These are phyloP conservation scores for Cynopterus sphinx DNA, from an alignment of 2,797 vertebrate species.

Conservation along the genomic window DNA sequence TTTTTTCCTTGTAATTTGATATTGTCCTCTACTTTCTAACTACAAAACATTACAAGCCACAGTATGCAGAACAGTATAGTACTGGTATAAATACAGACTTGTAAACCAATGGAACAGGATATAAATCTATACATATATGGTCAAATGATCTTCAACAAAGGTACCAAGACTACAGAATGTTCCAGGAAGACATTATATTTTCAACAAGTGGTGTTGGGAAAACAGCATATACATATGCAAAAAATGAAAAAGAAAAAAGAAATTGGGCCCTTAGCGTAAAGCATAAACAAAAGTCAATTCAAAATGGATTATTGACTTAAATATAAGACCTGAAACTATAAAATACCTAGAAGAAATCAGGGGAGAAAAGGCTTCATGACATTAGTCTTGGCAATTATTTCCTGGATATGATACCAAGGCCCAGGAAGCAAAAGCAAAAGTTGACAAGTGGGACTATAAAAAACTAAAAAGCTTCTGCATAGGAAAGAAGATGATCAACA, in stretches of 20 bases:
- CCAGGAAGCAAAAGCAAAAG: neutral
- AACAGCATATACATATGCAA: neutral
- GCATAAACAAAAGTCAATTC: neutral
- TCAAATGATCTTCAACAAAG: neutral
- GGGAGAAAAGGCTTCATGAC: neutral
- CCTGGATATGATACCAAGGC: neutral
- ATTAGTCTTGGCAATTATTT: neutral
- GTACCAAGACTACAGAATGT: neutral
- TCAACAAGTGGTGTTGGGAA: neutral
- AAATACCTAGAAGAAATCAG: neutral
- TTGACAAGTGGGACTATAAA: neutral
- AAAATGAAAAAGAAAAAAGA: neutral
- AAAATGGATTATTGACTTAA: neutral
- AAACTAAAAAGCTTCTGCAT: neutral
- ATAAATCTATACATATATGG: neutral
- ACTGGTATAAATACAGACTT: neutral
- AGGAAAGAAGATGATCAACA: neutral
- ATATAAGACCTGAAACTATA: neutral
- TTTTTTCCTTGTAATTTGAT: neutral
- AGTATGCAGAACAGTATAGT: neutral
- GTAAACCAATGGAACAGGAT: neutral
- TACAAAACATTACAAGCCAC: neutral
- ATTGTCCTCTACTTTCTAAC: neutral
- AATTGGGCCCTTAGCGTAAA: neutral
- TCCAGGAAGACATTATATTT: neutral